These are phyloP conservation scores for Rotaria socialis DNA, from an alignment of 2,888 invertebrate genomes.

Conservation along the genomic window DNA sequence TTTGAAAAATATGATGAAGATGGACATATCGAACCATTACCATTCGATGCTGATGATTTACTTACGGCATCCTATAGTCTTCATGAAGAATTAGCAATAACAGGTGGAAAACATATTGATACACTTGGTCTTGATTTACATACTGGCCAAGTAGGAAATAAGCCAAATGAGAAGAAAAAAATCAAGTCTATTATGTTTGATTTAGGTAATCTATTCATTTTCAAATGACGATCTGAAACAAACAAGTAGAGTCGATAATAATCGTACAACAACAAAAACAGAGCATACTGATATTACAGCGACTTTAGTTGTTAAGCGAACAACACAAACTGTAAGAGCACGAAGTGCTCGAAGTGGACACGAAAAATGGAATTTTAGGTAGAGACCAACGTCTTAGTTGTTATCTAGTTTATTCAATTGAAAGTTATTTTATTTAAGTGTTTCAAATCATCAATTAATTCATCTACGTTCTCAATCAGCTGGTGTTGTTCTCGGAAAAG, in stretches of 20 bases:
- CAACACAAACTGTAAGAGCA: slow-evolving; percentile 81
- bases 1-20: slow-evolving; percentile 69
- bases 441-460: slow-evolving; percentile 30
- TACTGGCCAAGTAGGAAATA: slow-evolving; percentile 63
- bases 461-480: neutral
- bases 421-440: neutral
- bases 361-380: slow-evolving; percentile 67
- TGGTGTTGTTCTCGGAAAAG: neutral
- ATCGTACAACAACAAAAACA: slow-evolving; percentile 73
- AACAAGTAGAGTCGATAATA: slow-evolving; percentile 68
- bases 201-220: slow-evolving; percentile 1
- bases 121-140: slow-evolving; percentile 78
- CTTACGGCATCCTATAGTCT: slow-evolving; percentile 76
- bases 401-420: neutral
- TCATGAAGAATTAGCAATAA: slow-evolving; percentile 60
- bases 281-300: neutral
- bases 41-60: slow-evolving; percentile 78
- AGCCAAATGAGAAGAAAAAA: neutral
- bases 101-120: slow-evolving; percentile 76
- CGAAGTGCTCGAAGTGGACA: slow-evolving; percentile 77
- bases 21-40: slow-evolving; percentile 77
- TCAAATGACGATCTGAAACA: neutral
- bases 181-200: neutral
- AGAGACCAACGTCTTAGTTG: neutral
- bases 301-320: slow-evolving; percentile 74